phyloP scores from a whole-genome alignment of 2,797 vertebrate species.

The Gambelia wislizenii region DNA sequence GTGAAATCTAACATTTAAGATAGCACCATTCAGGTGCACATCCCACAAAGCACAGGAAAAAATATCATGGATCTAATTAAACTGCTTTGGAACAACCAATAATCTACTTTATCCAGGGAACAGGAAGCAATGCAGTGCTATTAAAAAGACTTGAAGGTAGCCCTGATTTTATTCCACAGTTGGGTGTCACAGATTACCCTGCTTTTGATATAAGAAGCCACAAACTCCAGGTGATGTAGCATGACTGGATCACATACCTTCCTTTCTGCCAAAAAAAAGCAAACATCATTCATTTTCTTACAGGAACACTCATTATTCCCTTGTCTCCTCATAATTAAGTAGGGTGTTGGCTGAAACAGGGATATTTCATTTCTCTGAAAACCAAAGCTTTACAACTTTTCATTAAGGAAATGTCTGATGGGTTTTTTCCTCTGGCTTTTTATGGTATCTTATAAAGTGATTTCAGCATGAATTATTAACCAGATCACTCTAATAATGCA shows the following conservation, averaged over 20 bases:
- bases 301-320: background rate
- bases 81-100: background rate
- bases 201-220: background rate
- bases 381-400: slow-evolving; percentile 31
- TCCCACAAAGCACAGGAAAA: background rate
- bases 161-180: background rate
- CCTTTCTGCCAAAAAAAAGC: slow-evolving; percentile 17
- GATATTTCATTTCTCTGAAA: slow-evolving; percentile 24
- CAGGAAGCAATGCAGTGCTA: background rate
- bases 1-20: background rate
- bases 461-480: slow-evolving; percentile 70
- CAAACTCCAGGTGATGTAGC: background rate
- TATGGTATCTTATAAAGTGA: slow-evolving; percentile 45
- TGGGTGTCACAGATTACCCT: background rate
- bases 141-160: background rate
- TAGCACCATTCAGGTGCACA: background rate
- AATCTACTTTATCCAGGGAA: background rate
- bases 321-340: slow-evolving; percentile 27
- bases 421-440: slow-evolving; percentile 35
- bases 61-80: background rate
- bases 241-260: background rate
- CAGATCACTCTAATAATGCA: slow-evolving; percentile 67
- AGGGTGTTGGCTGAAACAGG: slow-evolving; percentile 5
- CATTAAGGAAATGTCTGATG: slow-evolving; percentile 25
- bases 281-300: slow-evolving; percentile 16